Conservation (phyloP, 2,797 vertebrate genomes). For the Galaxias olidus region DNA sequence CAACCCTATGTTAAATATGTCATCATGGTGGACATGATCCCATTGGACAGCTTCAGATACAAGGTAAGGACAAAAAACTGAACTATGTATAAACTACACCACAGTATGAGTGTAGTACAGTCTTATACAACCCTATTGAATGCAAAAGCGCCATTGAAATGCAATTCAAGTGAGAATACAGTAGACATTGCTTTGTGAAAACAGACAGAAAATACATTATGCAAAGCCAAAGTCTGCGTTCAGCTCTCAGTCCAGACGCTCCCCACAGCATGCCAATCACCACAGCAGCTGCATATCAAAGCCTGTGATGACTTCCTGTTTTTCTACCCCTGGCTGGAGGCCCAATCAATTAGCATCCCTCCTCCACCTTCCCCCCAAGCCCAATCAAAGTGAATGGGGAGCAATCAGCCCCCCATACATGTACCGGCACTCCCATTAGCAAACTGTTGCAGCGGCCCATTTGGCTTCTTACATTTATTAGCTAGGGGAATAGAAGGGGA, state of each 20-base stretch:
- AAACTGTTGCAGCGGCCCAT: conserved; percentile 40
- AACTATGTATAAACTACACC: too few relatives aligned
- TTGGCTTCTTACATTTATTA: conserved; percentile 48
- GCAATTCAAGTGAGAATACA: too few relatives aligned
- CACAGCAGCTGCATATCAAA: conserved; percentile 71
- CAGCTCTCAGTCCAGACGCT: conserved; percentile 41
- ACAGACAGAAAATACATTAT: conserved; percentile 1
- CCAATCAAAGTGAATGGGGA: conserved; percentile 50
- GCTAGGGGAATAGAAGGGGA: conserved; percentile 38
- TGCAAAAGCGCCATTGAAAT: too few relatives aligned
- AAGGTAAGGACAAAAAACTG: conserved; percentile 68
- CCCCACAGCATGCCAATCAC: conserved; percentile 41
- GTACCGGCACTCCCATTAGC: conserved; percentile 37
- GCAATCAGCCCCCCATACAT: conserved; percentile 47
- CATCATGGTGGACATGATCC: conserved; percentile 82
- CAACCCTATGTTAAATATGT: conserved; percentile 80
- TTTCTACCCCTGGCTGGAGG: conserved; percentile 67
- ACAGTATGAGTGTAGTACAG: too few relatives aligned
- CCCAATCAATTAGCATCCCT: conserved; percentile 71
- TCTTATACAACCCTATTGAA: too few relatives aligned
- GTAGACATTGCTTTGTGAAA: background rate
- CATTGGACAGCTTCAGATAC: conserved; percentile 81
- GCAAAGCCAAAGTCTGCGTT: background rate
- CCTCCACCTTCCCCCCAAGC: conserved; percentile 30
- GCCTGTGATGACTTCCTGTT: conserved; percentile 73